Conservation (phyloP, 2,797 vertebrate genomes). For the Pteropus rufus region DNA sequence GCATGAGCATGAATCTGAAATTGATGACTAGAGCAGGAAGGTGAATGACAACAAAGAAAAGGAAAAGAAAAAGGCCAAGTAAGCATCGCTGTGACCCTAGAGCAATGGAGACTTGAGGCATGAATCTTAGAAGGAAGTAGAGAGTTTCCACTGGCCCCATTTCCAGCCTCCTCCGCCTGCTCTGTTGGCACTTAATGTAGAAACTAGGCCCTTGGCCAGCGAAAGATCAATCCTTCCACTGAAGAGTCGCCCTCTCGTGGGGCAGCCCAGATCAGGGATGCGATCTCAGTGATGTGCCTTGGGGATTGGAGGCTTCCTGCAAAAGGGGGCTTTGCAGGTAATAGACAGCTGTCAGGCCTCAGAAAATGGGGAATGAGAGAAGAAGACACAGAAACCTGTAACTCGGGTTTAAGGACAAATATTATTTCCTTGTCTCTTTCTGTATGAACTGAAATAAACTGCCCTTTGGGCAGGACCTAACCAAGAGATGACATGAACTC, state of each 20-base stretch:
- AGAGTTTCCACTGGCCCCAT: not conserved
- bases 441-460: not conserved
- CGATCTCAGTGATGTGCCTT: conserved; percentile 42
- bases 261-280: conserved; percentile 66
- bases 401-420: conserved; percentile 55
- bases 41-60: not conserved
- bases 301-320: conserved; percentile 40
- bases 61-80: not conserved
- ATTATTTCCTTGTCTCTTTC: conserved; percentile 63
- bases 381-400: conserved; percentile 42
- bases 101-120: rapidly evolving
- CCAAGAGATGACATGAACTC: conserved; percentile 14
- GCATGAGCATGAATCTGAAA: not conserved
- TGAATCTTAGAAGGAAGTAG: conserved; percentile 31
- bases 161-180: not conserved
- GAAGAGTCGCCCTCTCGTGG: conserved; percentile 72
- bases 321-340: conserved; percentile 32
- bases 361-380: conserved; percentile 36
- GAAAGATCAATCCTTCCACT: conserved; percentile 66
- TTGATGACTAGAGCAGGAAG: not conserved
- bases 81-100: not conserved
- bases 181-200: conserved; percentile 71
- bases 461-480: conserved; percentile 22
- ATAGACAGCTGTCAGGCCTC: conserved; percentile 54
- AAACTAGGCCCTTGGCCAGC: conserved; percentile 57